These are phyloP conservation scores for Galleria mellonella DNA, from an alignment of 1,140 invertebrate genomes.

Conservation along the genomic window DNA sequence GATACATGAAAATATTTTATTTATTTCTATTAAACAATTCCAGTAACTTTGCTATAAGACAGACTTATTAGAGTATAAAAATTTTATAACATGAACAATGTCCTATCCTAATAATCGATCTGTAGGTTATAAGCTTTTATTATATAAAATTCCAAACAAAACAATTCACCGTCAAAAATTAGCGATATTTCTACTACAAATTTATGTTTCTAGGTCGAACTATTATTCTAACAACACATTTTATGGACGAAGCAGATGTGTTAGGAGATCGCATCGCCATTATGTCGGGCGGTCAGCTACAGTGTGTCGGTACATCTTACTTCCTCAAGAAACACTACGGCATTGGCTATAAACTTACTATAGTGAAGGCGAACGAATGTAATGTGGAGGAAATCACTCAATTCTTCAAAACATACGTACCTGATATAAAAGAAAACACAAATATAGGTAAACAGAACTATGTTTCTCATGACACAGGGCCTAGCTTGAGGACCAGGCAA, in stretches of 20 bases:
- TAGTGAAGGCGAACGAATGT: conserved; percentile 66
- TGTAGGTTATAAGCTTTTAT: no score
- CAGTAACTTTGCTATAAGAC: no score
- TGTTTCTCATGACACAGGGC: neutral
- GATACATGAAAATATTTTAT: no score
- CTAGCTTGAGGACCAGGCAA: no score
- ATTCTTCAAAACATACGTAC: conserved; percentile 75
- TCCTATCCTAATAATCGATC: no score
- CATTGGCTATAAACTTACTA: conserved; percentile 58
- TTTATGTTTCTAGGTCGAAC: conserved; percentile 77
- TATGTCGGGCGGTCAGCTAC: conserved; percentile 86
- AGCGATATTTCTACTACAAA: no score
- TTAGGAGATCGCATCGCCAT: conserved; percentile 95
- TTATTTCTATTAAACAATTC: no score
- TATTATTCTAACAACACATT: conserved; percentile 96
- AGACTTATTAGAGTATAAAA: no score
- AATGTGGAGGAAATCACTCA: conserved; percentile 72
- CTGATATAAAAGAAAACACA: conserved; percentile 65
- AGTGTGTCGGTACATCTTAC: conserved; percentile 78
- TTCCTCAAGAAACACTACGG: conserved; percentile 74
- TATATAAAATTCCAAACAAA: no score
- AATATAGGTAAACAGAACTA: conserved; percentile 43
- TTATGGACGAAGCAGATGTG: conserved; percentile 98
- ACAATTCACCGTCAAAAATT: no score
- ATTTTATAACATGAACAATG: no score